These are phyloP conservation scores for Phyllotreta striolata DNA, from an alignment of 2,888 invertebrate species.

Conservation along the genomic window DNA sequence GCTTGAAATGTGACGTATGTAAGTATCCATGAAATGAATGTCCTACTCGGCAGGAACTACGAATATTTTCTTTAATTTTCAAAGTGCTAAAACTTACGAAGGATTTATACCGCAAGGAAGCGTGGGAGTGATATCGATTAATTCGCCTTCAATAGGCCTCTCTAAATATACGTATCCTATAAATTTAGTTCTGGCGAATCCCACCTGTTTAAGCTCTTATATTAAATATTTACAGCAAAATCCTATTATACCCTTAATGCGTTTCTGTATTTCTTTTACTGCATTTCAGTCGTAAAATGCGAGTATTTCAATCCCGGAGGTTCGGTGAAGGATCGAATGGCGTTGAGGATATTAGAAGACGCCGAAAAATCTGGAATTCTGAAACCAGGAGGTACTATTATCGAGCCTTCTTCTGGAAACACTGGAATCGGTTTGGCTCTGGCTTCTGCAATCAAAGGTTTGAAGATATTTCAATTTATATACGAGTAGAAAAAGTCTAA, in stretches of 20 bases:
- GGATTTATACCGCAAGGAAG: neutral
- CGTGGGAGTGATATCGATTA: neutral
- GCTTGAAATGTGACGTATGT: conserved; percentile 88
- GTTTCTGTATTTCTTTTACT: neutral
- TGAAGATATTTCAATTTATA: neutral
- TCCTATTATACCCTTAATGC: neutral
- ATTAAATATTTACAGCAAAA: neutral
- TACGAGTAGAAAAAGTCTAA: neutral
- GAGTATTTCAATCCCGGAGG: conserved; percentile 98
- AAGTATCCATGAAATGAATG: conserved; percentile 63
- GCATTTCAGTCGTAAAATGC: conserved; percentile 87
- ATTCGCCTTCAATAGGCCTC: neutral
- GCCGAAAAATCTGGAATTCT: conserved; percentile 87
- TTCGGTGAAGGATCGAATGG: conserved; percentile 95
- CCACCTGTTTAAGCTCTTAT: too few species aligned
- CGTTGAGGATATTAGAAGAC: conserved; percentile 91
- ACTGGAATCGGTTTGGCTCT: conserved; percentile 94
- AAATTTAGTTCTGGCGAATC: neutral
- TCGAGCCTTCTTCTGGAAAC: conserved; percentile 92
- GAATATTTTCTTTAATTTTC: neutral
- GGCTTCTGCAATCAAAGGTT: conserved; percentile 85
- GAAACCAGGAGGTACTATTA: conserved; percentile 89
- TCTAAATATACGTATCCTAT: neutral
- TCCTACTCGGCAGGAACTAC: neutral
- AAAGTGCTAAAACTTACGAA: neutral